A percentile compares a stretch with the other conserved stretches of the same genome.
Evolutionary conservation across 2,113 vertebrate species (phyloP).

Genomic region (Antechinus flavipes): DNA sequence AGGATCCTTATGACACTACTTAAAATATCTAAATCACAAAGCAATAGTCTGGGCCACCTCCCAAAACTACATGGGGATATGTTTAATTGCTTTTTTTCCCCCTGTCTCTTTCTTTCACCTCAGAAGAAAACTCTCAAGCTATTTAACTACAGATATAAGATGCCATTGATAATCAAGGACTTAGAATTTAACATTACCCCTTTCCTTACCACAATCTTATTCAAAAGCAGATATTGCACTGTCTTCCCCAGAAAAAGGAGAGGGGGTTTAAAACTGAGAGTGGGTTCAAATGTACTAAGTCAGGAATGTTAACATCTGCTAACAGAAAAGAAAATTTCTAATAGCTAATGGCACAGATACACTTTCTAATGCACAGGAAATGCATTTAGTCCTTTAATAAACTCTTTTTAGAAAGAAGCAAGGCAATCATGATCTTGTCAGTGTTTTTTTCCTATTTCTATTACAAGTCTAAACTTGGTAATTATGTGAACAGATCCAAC

Average conservation of each 20-base stretch:
- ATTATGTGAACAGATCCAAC: background rate
- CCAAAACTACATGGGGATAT: background rate
- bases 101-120: background rate
- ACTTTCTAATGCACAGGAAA: background rate
- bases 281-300: background rate
- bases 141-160: slow-evolving; percentile 72
- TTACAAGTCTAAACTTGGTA: background rate
- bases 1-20: background rate
- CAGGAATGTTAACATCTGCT: background rate
- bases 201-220: slow-evolving; percentile 29
- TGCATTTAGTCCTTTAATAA: slow-evolving; percentile 24
- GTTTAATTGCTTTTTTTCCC: background rate
- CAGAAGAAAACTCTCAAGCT: slow-evolving; percentile 41
- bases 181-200: slow-evolving; percentile 58
- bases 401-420: background rate
- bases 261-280: background rate
- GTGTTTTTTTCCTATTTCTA: background rate
- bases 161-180: slow-evolving; percentile 51
- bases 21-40: slow-evolving; percentile 34
- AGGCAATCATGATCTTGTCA: background rate
- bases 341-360: background rate
- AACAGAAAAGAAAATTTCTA: background rate
- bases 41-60: background rate
- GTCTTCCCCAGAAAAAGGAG: slow-evolving; percentile 28
- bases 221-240: slow-evolving; percentile 52